Evolutionary conservation across 1,140 invertebrate genomes (phyloP).

Genomic region (Mactra quadrangularis): DNA sequence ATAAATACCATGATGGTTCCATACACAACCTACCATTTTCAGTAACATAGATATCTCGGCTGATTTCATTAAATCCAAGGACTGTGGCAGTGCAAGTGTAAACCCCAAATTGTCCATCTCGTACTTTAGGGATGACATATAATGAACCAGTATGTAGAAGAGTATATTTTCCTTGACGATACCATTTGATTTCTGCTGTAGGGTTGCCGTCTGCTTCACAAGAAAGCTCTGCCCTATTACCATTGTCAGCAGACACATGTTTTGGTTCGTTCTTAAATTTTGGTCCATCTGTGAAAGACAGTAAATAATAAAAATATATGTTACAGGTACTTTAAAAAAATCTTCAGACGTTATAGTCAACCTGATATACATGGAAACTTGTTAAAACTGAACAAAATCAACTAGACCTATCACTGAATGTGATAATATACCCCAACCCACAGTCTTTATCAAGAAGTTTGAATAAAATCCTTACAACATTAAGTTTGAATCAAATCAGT

Average conservation of each 20-base stretch:
- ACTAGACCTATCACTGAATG: too few species aligned
- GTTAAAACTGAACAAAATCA: too few species aligned
- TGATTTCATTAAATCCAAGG: constrained; percentile 90
- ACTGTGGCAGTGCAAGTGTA: constrained; percentile 95
- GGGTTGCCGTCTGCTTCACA: constrained; percentile 97
- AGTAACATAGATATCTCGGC: constrained; percentile 91
- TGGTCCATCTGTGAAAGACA: constrained; percentile 96
- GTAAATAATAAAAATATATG: too few species aligned
- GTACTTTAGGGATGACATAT: constrained; percentile 66
- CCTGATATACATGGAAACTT: too few species aligned
- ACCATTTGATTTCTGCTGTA: constrained; percentile 93
- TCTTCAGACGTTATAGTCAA: too few species aligned
- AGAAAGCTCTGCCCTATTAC: constrained; percentile 89
- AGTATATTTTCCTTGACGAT: constrained; percentile 87
- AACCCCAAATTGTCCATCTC: constrained; percentile 85
- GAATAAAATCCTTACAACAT: too few species aligned
- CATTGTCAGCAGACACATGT: constrained; percentile 92
- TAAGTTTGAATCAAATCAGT: too few species aligned
- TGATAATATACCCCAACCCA: too few species aligned
- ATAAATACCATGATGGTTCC: too few species aligned
- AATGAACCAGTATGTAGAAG: constrained; percentile 31
- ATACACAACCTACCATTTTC: constrained; percentile 88
- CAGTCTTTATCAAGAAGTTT: too few species aligned
- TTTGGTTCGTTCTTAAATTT: constrained; percentile 90
- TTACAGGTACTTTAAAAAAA: too few species aligned